phyloP scores from a whole-genome alignment of 1,140 invertebrate genomes.

The Tribolium castaneum region DNA sequence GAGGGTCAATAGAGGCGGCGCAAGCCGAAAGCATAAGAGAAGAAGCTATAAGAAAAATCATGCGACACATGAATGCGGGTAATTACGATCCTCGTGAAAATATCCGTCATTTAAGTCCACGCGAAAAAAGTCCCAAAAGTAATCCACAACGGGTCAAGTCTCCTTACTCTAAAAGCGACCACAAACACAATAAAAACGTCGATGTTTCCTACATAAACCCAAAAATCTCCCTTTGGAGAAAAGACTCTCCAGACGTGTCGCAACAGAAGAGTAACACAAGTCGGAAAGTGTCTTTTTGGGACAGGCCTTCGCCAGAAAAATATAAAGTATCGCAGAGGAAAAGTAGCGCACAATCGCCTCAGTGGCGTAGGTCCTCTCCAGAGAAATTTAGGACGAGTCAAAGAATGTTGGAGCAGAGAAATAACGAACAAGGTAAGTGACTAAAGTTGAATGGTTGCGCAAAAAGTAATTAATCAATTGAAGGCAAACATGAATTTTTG shows the following conservation, averaged over 20 bases:
- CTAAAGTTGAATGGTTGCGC: background rate
- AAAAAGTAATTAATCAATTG: background rate
- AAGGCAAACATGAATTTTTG: conserved; percentile 51
- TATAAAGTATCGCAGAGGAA: background rate
- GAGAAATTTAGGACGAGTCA: background rate
- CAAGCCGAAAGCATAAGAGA: background rate
- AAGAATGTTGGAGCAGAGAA: background rate
- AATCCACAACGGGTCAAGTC: background rate
- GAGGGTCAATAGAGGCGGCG: background rate
- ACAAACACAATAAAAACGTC: background rate
- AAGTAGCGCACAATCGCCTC: background rate
- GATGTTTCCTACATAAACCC: conserved; percentile 54
- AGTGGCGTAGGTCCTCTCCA: background rate
- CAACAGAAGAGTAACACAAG: background rate
- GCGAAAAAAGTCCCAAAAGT: background rate
- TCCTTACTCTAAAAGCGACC: background rate
- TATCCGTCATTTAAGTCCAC: background rate
- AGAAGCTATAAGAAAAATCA: background rate
- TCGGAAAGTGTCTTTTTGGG: background rate
- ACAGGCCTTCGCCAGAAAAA: background rate
- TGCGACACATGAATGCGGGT: background rate
- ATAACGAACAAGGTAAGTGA: background rate
- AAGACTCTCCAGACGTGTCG: conserved; percentile 42
- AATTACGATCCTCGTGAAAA: background rate
- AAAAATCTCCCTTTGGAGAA: conserved; percentile 48